Base-by-base conservation (phyloP, 1,140 invertebrate species). In the Drosophila subpulchrella region DNA sequence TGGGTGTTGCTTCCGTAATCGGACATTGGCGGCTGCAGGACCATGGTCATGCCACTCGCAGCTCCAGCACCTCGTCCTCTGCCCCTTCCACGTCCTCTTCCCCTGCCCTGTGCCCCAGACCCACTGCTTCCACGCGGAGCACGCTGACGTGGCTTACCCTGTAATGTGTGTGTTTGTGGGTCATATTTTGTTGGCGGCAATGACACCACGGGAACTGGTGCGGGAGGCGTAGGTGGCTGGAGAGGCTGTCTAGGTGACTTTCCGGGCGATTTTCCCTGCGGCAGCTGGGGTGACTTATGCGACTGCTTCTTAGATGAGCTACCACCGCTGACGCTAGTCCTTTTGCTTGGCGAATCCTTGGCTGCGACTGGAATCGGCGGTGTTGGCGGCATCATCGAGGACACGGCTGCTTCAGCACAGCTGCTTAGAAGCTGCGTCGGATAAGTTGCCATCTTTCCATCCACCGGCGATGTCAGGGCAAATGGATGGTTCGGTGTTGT, bases 11-110 rank as follows among this genome's bases (percentile, higher is more conserved):
- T 81, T 5, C 90, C 90, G 17, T 89, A 91, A 7, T 92, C 90
- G 0, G 79, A 32, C 70, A 92, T 81, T 92, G 89, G 78, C 62
- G 92, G 74, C 84, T 90, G 80, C 78, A 91, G 58, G 12, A 86
- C 71, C 48, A 91, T 59, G 3, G 73, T 39, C 32, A 90, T 78
- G 0, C 79, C 55, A 41, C 72, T 90, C 0, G 78, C 34, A 0
- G 75, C 36, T 6, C 70, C 71, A 3, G 68, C 75, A 0, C 90
- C 91, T 0, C 91, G 78, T 6, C 91, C 85, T 60, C 96, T 93
- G 20, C 96, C 96, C 20, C 96, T 92, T 6, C 96, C 96, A 24
- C 96, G 93, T 3, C 95, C 95, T 59, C 95, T 92, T 39, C 94
- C 90, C 2, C 74, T 48, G 5, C 54, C 55, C 8, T 44, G 50